Evolutionary conservation across 2,888 invertebrate genomes (phyloP).

Genomic region (Periphyllus acericola): DNA sequence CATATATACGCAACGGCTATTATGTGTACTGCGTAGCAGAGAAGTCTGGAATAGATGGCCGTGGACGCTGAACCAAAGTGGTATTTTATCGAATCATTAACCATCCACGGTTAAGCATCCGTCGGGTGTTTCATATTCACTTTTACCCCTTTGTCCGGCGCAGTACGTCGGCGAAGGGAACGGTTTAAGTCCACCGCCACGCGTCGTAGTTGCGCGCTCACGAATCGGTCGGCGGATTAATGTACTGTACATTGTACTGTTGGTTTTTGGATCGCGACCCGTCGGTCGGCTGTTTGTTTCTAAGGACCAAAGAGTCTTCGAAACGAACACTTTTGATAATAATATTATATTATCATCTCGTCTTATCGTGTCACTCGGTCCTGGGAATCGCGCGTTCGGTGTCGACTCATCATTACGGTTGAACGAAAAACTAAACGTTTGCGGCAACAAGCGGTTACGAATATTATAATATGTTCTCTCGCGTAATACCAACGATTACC

Average conservation of each 20-base stretch:
- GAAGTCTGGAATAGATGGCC: background rate
- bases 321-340: too few species aligned
- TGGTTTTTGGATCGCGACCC: background rate
- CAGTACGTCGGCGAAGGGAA: background rate
- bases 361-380: too few species aligned
- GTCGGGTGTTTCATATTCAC: background rate
- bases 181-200: background rate
- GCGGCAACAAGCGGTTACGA: too few species aligned
- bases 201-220: background rate
- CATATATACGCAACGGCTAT: background rate
- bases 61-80: background rate
- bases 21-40: background rate
- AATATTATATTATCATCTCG: too few species aligned
- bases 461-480: too few species aligned
- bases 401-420: too few species aligned
- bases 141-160: background rate
- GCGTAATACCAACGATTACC: too few species aligned
- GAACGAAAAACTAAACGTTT: too few species aligned
- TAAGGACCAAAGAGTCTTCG: too few species aligned
- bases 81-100: conserved; percentile 32
- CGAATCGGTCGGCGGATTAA: background rate
- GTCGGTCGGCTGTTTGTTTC: background rate
- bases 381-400: too few species aligned
- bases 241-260: fast-evolving
- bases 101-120: background rate